A percentile compares a stretch with the other conserved stretches of the same genome.
These are phyloP conservation scores for Chionoecetes opilio DNA, from an alignment of 1,140 invertebrate species.

Conservation along the genomic window DNA sequence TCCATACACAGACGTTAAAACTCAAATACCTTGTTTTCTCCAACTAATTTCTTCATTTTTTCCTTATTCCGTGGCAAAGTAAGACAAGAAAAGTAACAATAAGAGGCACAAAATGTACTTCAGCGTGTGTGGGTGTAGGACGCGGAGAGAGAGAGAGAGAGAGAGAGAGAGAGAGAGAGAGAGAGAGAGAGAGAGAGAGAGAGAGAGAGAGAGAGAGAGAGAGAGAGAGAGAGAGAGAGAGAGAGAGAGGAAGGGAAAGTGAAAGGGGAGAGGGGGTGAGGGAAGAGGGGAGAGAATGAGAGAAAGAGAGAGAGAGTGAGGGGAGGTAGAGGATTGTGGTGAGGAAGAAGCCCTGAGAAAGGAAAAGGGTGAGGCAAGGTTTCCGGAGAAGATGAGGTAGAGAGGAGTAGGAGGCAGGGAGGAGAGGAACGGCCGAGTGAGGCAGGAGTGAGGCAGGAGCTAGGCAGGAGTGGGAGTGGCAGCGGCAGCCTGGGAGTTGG, in stretches of 20 bases:
- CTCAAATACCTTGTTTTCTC: background rate
- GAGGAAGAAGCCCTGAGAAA: too few relatives aligned
- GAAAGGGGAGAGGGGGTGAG: too few relatives aligned
- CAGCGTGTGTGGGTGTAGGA: too few relatives aligned
- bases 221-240: background rate
- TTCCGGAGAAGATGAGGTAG: background rate
- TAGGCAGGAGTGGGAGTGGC: background rate
- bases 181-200: too few relatives aligned
- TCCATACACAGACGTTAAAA: background rate
- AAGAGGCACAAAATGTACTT: background rate
- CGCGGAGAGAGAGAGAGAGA: too few relatives aligned
- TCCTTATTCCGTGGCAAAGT: background rate
- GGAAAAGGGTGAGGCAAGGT: too few relatives aligned
- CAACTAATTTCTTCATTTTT: background rate
- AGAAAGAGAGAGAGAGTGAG: too few relatives aligned
- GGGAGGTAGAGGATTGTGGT: too few relatives aligned
- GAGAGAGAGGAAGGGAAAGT: too few relatives aligned
- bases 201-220: too few relatives aligned
- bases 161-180: too few relatives aligned
- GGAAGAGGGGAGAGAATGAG: too few relatives aligned
- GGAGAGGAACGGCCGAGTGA: background rate
- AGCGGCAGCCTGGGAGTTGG: background rate
- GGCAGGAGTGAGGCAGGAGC: background rate
- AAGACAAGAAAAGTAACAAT: background rate
- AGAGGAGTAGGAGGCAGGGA: background rate